Conservation (phyloP, 1,140 invertebrate genomes). For the Popillia japonica region DNA sequence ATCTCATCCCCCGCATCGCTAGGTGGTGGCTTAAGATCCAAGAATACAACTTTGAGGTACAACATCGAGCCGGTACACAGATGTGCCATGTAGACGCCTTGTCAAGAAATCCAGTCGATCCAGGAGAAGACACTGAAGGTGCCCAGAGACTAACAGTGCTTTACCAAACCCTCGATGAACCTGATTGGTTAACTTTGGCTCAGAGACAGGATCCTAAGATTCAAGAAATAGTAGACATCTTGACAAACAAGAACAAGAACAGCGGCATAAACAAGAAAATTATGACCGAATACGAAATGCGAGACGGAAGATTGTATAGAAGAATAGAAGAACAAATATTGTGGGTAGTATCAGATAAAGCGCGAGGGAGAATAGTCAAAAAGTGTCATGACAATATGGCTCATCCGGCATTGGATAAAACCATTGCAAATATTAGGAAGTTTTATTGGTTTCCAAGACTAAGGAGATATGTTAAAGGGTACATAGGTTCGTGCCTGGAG, state of each 20-base stretch:
- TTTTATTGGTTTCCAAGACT: constrained; percentile 48
- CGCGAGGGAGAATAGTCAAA: constrained; percentile 39
- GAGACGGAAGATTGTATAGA: constrained; percentile 10
- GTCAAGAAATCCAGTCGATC: no score
- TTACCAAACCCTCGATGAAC: no score
- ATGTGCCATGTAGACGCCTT: no score
- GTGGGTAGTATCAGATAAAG: constrained; percentile 45
- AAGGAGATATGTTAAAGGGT: constrained; percentile 38
- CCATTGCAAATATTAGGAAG: constrained; percentile 41
- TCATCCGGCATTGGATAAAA: constrained; percentile 43
- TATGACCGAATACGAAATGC: constrained; percentile 12
- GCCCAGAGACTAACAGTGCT: no score
- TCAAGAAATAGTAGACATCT: neutral
- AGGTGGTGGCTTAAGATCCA: no score
- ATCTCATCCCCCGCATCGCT: no score
- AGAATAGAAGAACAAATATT: neutral
- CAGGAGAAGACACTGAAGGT: no score
- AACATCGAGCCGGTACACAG: no score
- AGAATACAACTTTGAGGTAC: no score
- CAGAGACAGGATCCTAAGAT: no score
- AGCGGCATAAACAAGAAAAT: neutral
- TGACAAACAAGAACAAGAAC: neutral
- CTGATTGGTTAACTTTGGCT: no score
- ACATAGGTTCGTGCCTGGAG: constrained; percentile 35
- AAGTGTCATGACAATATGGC: constrained; percentile 44